Conservation (phyloP, 2,888 invertebrate genomes). For the Melikaiella ostensackeni region DNA sequence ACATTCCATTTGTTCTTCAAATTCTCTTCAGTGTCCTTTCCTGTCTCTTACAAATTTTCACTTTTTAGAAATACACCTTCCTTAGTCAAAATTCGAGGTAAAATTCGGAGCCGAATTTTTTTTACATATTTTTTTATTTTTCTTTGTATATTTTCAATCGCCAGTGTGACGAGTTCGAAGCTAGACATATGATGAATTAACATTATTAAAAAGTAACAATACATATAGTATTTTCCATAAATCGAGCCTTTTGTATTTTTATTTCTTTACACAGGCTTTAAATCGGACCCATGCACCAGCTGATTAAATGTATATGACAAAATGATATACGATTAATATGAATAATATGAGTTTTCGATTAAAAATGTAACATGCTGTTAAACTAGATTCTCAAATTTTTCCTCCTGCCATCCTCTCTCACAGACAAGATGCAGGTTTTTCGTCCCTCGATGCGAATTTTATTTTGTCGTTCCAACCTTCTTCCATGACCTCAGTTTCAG, state of each 20-base stretch:
- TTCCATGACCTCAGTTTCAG: background rate
- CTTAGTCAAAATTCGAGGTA: background rate
- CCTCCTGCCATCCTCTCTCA: background rate
- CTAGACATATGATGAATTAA: constrained; percentile 11
- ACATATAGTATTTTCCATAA: constrained; percentile 17
- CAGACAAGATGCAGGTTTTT: constrained; percentile 37
- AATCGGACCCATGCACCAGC: constrained; percentile 77
- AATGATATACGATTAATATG: constrained; percentile 49
- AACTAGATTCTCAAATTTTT: background rate
- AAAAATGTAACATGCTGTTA: constrained; percentile 7
- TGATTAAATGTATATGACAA: constrained; percentile 60
- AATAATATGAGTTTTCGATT: constrained; percentile 29
- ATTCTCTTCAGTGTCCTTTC: constrained; percentile 15
- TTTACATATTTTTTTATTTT: background rate
- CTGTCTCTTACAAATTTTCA: background rate
- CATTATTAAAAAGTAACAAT: constrained; percentile 15
- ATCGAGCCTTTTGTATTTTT: constrained; percentile 42
- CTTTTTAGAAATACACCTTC: background rate
- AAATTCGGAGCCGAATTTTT: constrained; percentile 28
- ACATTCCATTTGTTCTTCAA: background rate
- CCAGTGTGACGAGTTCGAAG: background rate
- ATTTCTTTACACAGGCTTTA: constrained; percentile 53
- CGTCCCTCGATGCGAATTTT: background rate
- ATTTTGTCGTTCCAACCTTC: constrained; percentile 15
- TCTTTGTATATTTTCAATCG: constrained; percentile 1